Base-by-base conservation (phyloP, 2,888 invertebrate species). In the Thalpophila matura region DNA sequence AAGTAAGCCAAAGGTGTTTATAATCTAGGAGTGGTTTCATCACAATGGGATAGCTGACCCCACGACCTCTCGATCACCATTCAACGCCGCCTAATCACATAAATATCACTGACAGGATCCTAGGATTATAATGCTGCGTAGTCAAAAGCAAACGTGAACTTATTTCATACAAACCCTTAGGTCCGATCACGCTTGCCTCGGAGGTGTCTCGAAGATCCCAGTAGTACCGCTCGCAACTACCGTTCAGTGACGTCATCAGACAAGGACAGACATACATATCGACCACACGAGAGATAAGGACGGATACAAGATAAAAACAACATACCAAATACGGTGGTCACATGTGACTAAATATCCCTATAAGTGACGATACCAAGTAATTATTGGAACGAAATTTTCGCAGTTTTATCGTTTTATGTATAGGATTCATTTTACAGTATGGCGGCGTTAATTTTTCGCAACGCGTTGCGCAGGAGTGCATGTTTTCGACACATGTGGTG, bases 321-420 rank as follows among this genome's bases (percentile, higher is more conserved):
- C 85, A 89, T 93, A 75, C 94, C 94, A 90, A 91, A 94, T 95
- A 94, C 87, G 94, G 92, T 67, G 84, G 73, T 93, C 94, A 94
- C 88, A 94, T 95, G 94, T 91, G 88, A 81, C 90, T 89, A 94
- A 94, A 94, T 91, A 91, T 89, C 82, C 85, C 83, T 77, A 88
- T 92, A 91, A 86, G 80, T 79, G 80, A 80, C 75, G 82, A 86
- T 84, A 73, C 80, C 69, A 65, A 66, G 80, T 74, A 82, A 79
- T 77, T 90, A 89, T 82, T 70, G 78, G 59, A 68, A 79, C 80
- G 83, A 82, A 84, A 86, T 83, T 90, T 88, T 86, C 82, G 82
- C 81, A 70, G 78, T 79, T 77, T 56, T 66, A 74, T 85, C 78
- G 63, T 82, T 91, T 91, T 87, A 80, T 54, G 79, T 69, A 69